Evolutionary conservation across 2,797 vertebrate genomes (phyloP).

Genomic region (Cyprinella venusta): DNA sequence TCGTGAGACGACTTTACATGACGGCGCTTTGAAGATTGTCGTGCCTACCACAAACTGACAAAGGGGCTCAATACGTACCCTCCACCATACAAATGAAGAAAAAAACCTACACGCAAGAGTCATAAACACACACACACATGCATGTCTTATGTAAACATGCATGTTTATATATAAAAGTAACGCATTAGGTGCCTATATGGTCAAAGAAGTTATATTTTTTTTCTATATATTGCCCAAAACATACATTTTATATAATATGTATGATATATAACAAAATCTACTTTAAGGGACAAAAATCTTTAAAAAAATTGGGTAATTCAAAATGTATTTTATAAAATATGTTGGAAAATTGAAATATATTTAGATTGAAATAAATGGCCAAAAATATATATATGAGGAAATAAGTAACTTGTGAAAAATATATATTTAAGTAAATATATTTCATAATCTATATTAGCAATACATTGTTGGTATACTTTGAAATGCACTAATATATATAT

Average conservation of each 20-base stretch:
- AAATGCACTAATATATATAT: neutral
- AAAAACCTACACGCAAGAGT: neutral
- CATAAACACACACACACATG: neutral
- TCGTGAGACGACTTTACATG: slow-evolving; percentile 53
- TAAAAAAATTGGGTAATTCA: neutral
- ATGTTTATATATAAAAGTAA: neutral
- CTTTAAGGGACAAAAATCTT: neutral
- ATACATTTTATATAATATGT: neutral
- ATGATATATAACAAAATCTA: neutral
- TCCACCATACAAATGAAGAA: neutral
- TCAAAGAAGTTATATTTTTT: neutral
- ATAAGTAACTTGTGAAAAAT: neutral
- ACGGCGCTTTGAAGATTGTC: slow-evolving; percentile 54
- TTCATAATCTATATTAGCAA: neutral
- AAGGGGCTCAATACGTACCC: neutral
- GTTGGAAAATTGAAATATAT: neutral
- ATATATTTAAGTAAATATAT: too few relatives aligned
- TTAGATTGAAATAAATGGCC: neutral
- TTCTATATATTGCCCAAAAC: neutral
- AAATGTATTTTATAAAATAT: neutral
- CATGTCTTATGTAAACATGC: neutral
- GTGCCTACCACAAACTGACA: slow-evolving; percentile 24
- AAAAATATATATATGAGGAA: neutral
- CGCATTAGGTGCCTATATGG: neutral
- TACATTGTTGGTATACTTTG: neutral